Conservation (phyloP, 2,888 invertebrate species). For the Cephus runcator region DNA sequence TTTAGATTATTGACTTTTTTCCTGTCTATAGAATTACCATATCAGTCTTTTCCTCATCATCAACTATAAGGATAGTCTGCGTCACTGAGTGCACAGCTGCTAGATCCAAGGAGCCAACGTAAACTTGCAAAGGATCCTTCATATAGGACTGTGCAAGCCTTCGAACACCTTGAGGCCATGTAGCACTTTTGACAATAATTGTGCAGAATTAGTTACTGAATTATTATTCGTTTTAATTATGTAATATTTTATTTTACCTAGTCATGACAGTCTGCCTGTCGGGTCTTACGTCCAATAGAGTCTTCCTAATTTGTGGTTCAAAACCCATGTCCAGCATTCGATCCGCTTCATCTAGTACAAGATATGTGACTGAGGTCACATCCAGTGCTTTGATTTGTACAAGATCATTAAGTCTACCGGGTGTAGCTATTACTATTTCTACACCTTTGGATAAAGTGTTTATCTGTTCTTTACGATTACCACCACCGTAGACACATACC, state of each 20-base stretch:
- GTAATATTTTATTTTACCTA: constrained; percentile 66
- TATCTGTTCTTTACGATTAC: constrained; percentile 83
- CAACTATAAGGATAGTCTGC: constrained; percentile 81
- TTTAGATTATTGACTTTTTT: neutral
- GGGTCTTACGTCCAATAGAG: constrained; percentile 82
- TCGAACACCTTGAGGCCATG: constrained; percentile 92
- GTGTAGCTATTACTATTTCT: constrained; percentile 95
- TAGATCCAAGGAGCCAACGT: constrained; percentile 88
- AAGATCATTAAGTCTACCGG: constrained; percentile 93
- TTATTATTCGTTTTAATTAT: constrained; percentile 1
- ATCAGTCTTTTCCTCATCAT: constrained; percentile 77
- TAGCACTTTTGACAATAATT: constrained; percentile 72
- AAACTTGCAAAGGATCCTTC: constrained; percentile 89
- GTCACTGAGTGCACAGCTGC: constrained; percentile 90
- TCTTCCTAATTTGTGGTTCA: constrained; percentile 88
- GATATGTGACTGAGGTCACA: constrained; percentile 83
- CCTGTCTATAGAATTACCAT: constrained; percentile 62
- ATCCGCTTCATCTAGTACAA: constrained; percentile 93
- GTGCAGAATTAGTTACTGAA: neutral
- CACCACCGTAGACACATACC: constrained; percentile 94
- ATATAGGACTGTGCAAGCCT: constrained; percentile 88
- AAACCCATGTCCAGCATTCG: constrained; percentile 90
- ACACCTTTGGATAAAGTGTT: constrained; percentile 80
- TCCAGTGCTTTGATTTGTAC: constrained; percentile 75
- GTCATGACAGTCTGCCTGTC: constrained; percentile 97